These are phyloP conservation scores for Myodes glareolus DNA, from an alignment of 2,113 vertebrate genomes.

Conservation along the genomic window DNA sequence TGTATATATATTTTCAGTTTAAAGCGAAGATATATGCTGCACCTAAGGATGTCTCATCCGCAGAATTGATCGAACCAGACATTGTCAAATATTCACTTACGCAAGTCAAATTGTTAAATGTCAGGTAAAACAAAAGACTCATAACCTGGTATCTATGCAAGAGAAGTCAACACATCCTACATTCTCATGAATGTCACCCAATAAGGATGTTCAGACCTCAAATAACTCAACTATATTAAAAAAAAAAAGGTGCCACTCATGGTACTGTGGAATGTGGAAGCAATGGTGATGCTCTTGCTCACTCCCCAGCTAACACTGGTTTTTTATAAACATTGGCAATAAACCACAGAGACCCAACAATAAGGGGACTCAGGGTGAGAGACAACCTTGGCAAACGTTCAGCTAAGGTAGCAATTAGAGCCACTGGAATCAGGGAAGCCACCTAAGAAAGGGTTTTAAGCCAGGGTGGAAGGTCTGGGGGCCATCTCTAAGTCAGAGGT, in stretches of 20 bases:
- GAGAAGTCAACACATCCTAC: not conserved
- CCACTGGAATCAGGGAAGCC: accelerated
- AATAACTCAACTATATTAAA: not conserved
- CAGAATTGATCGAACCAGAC: conserved; percentile 24
- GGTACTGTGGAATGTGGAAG: not conserved
- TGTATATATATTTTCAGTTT: not conserved
- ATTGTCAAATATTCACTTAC: not conserved
- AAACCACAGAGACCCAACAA: not conserved
- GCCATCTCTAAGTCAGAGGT: too few relatives aligned
- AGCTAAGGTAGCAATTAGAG: not conserved
- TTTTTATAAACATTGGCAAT: not conserved
- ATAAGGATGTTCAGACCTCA: not conserved
- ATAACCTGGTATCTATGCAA: not conserved
- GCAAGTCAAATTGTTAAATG: conserved; percentile 3
- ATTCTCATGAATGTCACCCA: not conserved
- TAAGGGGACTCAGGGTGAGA: not conserved
- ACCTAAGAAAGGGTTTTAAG: not conserved
- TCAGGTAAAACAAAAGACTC: not conserved
- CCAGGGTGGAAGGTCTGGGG: not conserved
- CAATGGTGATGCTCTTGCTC: not conserved
- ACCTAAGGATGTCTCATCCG: not conserved
- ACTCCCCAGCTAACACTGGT: not conserved
- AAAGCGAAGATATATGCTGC: not conserved
- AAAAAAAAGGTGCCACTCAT: not conserved
- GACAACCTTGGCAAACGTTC: not conserved